Percentiles rank a stretch among this genome's conserved stretches.
Conservation (phyloP, 2,888 invertebrate genomes). For the Pomacea canaliculata region DNA sequence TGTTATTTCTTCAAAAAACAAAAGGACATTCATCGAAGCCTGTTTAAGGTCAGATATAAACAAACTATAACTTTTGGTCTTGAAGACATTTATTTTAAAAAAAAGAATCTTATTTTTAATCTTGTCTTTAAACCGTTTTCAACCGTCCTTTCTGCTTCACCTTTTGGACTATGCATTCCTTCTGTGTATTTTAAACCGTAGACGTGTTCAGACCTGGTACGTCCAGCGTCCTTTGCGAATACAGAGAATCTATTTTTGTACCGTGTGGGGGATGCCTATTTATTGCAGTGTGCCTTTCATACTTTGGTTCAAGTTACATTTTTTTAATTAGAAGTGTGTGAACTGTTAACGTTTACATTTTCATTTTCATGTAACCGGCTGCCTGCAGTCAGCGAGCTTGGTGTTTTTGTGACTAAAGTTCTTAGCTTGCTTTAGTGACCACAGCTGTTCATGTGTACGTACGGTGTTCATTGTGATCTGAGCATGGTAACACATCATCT, state of each 20-base stretch:
- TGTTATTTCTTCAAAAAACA: too few species aligned
- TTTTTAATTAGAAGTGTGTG: neutral
- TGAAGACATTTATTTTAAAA: neutral
- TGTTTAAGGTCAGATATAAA: too few species aligned
- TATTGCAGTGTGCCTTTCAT: neutral
- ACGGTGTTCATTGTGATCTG: neutral
- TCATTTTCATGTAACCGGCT: too few species aligned
- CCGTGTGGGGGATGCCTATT: neutral
- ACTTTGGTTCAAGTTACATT: neutral
- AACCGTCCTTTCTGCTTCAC: neutral
- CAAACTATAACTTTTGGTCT: neutral
- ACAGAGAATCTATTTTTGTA: conserved; percentile 14
- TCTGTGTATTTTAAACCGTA: conserved; percentile 5
- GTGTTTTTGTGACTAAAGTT: too few species aligned
- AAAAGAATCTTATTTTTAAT: neutral
- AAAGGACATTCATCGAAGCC: too few species aligned
- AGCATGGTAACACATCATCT: neutral
- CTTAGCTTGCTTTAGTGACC: too few species aligned
- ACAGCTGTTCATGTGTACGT: too few species aligned
- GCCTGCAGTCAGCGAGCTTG: too few species aligned
- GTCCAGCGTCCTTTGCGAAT: neutral
- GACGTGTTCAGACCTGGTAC: conserved; percentile 2
- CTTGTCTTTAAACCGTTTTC: neutral
- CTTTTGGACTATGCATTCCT: conserved; percentile 10
- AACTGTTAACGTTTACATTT: too few species aligned